Evolutionary conservation across 1,140 invertebrate species (phyloP), one percentile per base, ranked within the genome.

Genomic region (Zaprionus kolodkinae): DNA sequence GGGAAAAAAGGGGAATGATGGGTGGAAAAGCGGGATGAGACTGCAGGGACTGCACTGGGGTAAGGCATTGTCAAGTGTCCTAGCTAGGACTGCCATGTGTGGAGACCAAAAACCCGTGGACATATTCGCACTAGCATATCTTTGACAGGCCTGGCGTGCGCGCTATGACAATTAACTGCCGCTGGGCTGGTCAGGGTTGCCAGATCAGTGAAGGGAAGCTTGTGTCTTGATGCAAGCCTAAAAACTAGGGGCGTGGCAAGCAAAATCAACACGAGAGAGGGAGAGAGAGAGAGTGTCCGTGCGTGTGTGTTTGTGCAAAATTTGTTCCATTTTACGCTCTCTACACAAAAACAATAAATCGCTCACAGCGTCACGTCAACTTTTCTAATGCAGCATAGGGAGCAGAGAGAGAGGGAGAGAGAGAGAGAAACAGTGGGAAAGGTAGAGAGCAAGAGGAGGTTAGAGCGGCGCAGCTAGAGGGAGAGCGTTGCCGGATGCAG

Each of bases 271-370:
- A 27, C 2, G 25, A 36, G 52, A 25, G 48, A 50, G 15, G 2
- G 48, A 11, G 48, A 12, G 43, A 45, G 13, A 64, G 54, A 17
- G 7, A 27, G 33, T 36, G 33, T 10, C 54, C 60, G 36, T 45
- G 27, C 30, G 36, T 25, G 76, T 62, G 65, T 70, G 17, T 56
- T 33, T 52, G 67, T 66, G 45, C 45, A 50, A 87, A 86, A 86
- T 87, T 87, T 87, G 83, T 86, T 86, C 83, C 83, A 86, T 87
- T 86, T 86, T 86, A 87, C 83, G 83, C 83, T 87, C 72, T 87
- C 69, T 83, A 88, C 79, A 87, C 83, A 87, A 87, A 87, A 87
- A 87, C 83, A 87, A 87, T 87, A 87, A 87, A 88, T 88, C 83
- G 83, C 83, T 87, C 83, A 88, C 84, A 87, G 83, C 83, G 86